Conservation (phyloP, 2,888 invertebrate genomes). For the Hypena proboscidalis region DNA sequence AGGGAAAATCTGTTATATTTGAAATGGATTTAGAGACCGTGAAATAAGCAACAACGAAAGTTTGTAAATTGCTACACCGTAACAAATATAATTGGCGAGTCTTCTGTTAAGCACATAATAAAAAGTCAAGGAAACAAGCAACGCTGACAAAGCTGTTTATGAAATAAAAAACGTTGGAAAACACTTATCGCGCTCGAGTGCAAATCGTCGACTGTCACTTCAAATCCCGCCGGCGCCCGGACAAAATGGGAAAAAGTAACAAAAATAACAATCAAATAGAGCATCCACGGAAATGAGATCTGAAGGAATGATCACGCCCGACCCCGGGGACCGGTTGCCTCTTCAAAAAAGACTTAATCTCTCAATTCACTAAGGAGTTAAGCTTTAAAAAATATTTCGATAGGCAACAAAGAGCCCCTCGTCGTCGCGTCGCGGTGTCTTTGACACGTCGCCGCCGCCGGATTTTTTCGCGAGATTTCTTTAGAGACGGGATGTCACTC, state of each 20-base stretch:
- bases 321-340: slow-evolving; percentile 86
- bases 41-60: slow-evolving; percentile 1
- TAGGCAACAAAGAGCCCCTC: slow-evolving; percentile 81
- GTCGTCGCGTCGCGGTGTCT: slow-evolving; percentile 78
- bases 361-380: slow-evolving; percentile 86
- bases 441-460: slow-evolving; percentile 82
- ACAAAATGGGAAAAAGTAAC: slow-evolving; percentile 78
- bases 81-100: slow-evolving; percentile 31
- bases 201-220: slow-evolving; percentile 84
- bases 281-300: slow-evolving; percentile 84
- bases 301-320: slow-evolving; percentile 82
- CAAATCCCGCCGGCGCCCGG: slow-evolving; percentile 71
- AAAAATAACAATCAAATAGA: slow-evolving; percentile 85
- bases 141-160: slow-evolving; percentile 78
- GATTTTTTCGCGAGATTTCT: slow-evolving; percentile 82
- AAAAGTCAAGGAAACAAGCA: slow-evolving; percentile 59
- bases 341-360: slow-evolving; percentile 87
- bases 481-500: slow-evolving; percentile 82
- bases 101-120: slow-evolving; percentile 47
- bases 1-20: no score
- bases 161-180: slow-evolving; percentile 75
- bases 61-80: slow-evolving; percentile 11
- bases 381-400: slow-evolving; percentile 85
- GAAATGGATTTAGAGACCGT: not conserved
- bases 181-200: slow-evolving; percentile 83